phyloP scores from a whole-genome alignment of 2,797 vertebrate species.

The Cossypha niveicapilla region DNA sequence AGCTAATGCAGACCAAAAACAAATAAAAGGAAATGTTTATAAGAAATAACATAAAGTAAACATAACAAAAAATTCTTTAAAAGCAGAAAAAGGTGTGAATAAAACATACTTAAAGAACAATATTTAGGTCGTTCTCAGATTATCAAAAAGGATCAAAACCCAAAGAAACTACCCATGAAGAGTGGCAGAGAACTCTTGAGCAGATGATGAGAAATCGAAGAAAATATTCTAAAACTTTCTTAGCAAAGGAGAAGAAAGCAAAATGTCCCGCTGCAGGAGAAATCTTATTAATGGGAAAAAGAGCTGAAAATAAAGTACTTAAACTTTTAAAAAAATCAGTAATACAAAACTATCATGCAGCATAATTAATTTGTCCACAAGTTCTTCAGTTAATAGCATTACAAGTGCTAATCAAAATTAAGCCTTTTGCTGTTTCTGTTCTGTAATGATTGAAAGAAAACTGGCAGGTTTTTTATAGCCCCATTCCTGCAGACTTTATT shows the following conservation, averaged over 20 bases:
- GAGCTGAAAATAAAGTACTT: not conserved
- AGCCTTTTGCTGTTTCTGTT: not conserved
- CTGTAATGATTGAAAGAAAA: not conserved
- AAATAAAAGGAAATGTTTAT: rapidly evolving
- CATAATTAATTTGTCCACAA: not conserved
- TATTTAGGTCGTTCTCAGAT: not conserved
- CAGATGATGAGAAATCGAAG: not conserved
- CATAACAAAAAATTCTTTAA: not conserved
- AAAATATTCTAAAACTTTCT: not conserved
- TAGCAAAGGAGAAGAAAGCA: not conserved
- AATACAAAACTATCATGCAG: not conserved
- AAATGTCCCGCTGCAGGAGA: not conserved
- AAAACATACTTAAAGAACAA: not conserved
- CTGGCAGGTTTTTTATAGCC: not conserved
- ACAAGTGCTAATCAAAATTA: not conserved
- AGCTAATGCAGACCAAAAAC: not conserved
- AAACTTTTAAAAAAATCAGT: not conserved
- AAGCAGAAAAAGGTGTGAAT: not conserved
- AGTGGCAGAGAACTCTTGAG: not conserved
- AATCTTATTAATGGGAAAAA: not conserved
- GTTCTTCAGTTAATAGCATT: not conserved
- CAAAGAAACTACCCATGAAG: not conserved
- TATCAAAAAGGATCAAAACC: not conserved
- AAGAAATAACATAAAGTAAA: not conserved
- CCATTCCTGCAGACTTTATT: not conserved